phyloP scores from a whole-genome alignment of 2,113 vertebrate species.

The Esox niger region DNA sequence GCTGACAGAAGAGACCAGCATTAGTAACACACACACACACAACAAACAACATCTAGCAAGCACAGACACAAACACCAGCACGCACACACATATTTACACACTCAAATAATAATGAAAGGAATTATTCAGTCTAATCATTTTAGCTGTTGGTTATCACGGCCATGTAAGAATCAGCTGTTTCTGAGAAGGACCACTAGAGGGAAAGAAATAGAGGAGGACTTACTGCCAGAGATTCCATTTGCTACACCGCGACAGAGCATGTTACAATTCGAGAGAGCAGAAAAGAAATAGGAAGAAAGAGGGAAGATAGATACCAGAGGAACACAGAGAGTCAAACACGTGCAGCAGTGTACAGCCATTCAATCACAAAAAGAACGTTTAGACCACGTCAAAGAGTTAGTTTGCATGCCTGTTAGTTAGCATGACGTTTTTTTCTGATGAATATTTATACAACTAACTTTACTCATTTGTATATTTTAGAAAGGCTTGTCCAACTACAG shows the following conservation, averaged over 20 bases:
- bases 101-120: too few species aligned
- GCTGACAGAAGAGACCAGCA: slow-evolving; percentile 69
- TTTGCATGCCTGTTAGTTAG: too few species aligned
- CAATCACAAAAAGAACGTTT: too few species aligned
- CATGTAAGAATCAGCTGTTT: slow-evolving; percentile 15
- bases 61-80: not conserved
- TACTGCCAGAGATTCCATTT: slow-evolving; percentile 99
- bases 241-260: slow-evolving; percentile 95
- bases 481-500: too few species aligned
- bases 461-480: too few species aligned
- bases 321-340: slow-evolving; percentile 68
- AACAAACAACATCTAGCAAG: too few species aligned
- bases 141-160: too few species aligned
- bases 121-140: too few species aligned
- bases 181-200: slow-evolving; percentile 23
- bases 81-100: slow-evolving; percentile 15
- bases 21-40: slow-evolving; percentile 1
- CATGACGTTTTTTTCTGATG: too few species aligned
- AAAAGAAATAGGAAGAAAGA: too few species aligned
- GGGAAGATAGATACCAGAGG: slow-evolving; percentile 67
- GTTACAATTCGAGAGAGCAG: slow-evolving; percentile 86
- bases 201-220: slow-evolving; percentile 74
- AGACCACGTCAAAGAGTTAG: too few species aligned
- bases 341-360: slow-evolving; percentile 23
- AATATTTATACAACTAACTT: too few species aligned